Evolutionary conservation across 2,888 invertebrate species (phyloP).

Genomic region (Ochropleura leucogaster): DNA sequence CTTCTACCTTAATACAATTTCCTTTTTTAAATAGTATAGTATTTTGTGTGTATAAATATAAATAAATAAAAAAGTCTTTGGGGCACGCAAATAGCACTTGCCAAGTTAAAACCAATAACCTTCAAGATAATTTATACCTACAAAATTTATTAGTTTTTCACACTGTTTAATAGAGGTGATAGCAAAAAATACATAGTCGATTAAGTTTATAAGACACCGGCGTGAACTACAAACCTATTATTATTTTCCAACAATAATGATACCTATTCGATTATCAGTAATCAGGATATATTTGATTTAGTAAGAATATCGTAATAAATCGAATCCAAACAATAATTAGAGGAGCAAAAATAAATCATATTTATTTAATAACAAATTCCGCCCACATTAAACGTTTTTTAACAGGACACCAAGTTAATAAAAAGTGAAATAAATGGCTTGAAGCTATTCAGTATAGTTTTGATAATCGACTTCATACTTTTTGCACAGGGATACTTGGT

Average conservation of each 20-base stretch:
- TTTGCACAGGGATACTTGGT: constrained; percentile 35
- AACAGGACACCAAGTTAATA: constrained; percentile 26
- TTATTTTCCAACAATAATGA: constrained; percentile 24
- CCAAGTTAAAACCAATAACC: constrained; percentile 6
- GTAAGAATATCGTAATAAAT: constrained; percentile 41
- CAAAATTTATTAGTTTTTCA: constrained; percentile 3
- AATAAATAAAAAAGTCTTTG: not conserved
- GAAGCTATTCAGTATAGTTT: not conserved
- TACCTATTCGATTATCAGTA: constrained; percentile 45
- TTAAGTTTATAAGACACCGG: constrained; percentile 17
- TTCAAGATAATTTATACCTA: constrained; percentile 5
- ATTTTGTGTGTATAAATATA: too few relatives aligned
- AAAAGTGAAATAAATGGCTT: constrained; percentile 41
- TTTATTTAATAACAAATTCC: constrained; percentile 36
- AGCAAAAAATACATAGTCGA: constrained; percentile 20
- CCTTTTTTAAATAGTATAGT: too few relatives aligned
- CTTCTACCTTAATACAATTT: too few relatives aligned
- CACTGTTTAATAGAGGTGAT: not conserved
- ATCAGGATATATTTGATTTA: constrained; percentile 14
- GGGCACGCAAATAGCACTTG: not conserved
- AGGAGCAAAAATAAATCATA: constrained; percentile 29
- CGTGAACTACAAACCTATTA: constrained; percentile 36
- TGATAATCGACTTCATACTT: constrained; percentile 30
- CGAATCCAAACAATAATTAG: constrained; percentile 40
- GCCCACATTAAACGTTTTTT: constrained; percentile 33